Conservation (phyloP, 1,140 invertebrate species). For the Teleogryllus occipitalis region DNA sequence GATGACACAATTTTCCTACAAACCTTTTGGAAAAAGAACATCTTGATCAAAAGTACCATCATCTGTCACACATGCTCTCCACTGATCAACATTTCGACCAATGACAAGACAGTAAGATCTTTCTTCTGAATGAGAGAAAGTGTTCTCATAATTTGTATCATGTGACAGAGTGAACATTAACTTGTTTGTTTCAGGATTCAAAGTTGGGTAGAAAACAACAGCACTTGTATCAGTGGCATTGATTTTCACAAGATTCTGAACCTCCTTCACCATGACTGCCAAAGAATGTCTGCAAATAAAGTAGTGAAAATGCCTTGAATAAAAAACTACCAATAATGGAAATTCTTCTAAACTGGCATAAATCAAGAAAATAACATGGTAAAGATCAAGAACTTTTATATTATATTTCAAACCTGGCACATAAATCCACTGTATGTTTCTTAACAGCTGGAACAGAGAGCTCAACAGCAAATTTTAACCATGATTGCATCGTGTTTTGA, state of each 20-base stretch:
- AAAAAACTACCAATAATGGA: background rate
- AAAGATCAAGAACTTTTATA: background rate
- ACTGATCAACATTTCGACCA: constrained; percentile 54
- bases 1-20: background rate
- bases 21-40: constrained; percentile 37
- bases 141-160: background rate
- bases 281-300: constrained; percentile 40
- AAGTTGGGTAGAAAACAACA: background rate
- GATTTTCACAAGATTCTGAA: constrained; percentile 40
- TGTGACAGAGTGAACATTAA: background rate
- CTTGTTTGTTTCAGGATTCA: background rate
- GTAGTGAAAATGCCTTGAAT: background rate
- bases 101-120: constrained; percentile 46
- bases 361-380: background rate
- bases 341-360: background rate
- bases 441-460: constrained; percentile 45
- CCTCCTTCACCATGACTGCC: constrained; percentile 44
- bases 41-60: constrained; percentile 32
- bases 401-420: constrained; percentile 12
- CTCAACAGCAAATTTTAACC: constrained; percentile 51
- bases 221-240: constrained; percentile 39
- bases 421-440: constrained; percentile 19
- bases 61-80: constrained; percentile 41
- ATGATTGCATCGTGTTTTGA: constrained; percentile 39
- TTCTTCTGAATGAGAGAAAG: background rate